Base-by-base conservation (phyloP, 2,888 invertebrate species). In the Polylopha cassiicola region DNA sequence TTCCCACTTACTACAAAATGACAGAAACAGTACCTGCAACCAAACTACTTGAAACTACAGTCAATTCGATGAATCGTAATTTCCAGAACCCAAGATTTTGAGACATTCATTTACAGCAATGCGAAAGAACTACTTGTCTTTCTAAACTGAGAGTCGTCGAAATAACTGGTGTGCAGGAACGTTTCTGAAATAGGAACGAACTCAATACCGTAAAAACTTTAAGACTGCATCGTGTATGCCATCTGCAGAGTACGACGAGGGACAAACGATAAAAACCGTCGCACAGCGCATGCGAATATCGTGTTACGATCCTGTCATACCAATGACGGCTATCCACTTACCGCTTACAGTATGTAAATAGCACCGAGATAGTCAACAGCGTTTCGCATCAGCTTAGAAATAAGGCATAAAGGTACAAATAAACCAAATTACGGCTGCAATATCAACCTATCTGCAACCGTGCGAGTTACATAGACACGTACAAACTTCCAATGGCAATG, bases 141-240 rank as follows among this genome's bases (percentile, higher is more conserved):
- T 57, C 51, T 36, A 58, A 45, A 44, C 27, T 42, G 27, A 50
- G 55, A 65, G 62, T 61, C 64, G 63, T 58, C 59, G 61, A 63
- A 65, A 70, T 71, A 70, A 64, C 65, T 63, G 73, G 64, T 62
- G 62, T 51, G 59, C 57, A 49, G 59, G 66, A 56, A 59, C 47
- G 52, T 47, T 50, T 44, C 60, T 57, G 56, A 53, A 58, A 47
- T 53, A 39, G 38, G 31, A 27, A 55, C 57, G 56, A 57, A 51
- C 60, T 52, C 62, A 52, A n/a, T n/a, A n/a, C n/a, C n/a, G 65
- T 64, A 78, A 77, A 75, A 78, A 77, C 59, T 56, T 55, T 54
- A 61, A 60, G 66, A 58, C 50, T 62, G 65, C 71, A 59, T 63
- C 63, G 64, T 55, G 68, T 65, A 74, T 70, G 56, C 69, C 73